Base-by-base conservation (phyloP, 2,888 invertebrate genomes). In the Drosophila pegasa region DNA sequence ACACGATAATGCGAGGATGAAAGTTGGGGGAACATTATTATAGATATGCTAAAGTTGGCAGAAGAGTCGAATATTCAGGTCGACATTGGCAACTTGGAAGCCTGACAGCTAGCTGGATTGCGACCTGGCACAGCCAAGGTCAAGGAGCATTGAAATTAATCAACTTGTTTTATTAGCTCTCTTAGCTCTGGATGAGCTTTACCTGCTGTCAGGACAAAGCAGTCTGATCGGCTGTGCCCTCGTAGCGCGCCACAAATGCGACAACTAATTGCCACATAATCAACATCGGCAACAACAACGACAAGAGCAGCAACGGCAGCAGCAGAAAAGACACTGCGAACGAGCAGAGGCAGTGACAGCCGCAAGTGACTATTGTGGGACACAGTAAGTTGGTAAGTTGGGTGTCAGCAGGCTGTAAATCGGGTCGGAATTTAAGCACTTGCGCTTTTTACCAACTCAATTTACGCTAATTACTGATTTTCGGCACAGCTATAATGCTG, bases 381-480 rank as follows among this genome's bases (percentile, higher is more conserved):
- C 48, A 29, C 48, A 33, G 52, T 10, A 10, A 27, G 43, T 16
- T 45, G 43, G 43, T 10, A 45, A 27, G 43, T 25, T 47, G 48
- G 29, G 9, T 25, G 43, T 12, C n/a, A 29, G 60, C 8, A 20
- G 27, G 18, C 29, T 29, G 25, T 51, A 55, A 48, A 57, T 65
- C 45, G 48, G 45, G 12, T 40, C 52, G 74, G 72, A 86, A 78
- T 78, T 69, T 57, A 60, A 64, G 77, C 79, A 78, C 85, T 83
- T 83, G 85, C 80, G 76, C 85, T 85, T 83, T 84, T 87, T 87
- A 87, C 78, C 77, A 78, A 87, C 86, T 87, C 86, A 87, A 84
- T 84, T 84, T 82, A 87, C 86, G 88, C 86, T 84, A 84, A 84
- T 84, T 84, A 84, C 86, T 85, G 85, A 79, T 80, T 79, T 87